These are phyloP conservation scores for Nipponacmea schrenckii DNA, from an alignment of 2,888 invertebrate species.

Conservation along the genomic window DNA sequence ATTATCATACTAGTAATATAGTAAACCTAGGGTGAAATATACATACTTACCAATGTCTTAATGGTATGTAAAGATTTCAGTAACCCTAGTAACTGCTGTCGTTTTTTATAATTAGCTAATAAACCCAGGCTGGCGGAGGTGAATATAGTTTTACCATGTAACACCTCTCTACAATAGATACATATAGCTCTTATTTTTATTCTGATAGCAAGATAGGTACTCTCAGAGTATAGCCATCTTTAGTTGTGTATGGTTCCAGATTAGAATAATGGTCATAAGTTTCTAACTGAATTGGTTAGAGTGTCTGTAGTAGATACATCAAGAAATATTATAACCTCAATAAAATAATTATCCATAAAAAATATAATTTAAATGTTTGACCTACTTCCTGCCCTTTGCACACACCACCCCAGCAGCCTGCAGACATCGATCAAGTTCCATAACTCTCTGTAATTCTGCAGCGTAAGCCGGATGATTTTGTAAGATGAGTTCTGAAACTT, in stretches of 20 bases:
- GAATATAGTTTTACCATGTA: constrained; percentile 82
- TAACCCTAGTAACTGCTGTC: constrained; percentile 84
- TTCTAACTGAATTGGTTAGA: too few relatives aligned
- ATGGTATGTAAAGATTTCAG: constrained; percentile 83
- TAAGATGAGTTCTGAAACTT: constrained; percentile 90
- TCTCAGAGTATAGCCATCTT: too few relatives aligned
- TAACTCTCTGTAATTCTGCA: constrained; percentile 79
- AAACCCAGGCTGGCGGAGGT: constrained; percentile 88
- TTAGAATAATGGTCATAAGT: too few relatives aligned
- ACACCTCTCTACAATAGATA: constrained; percentile 71
- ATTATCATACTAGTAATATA: too few relatives aligned
- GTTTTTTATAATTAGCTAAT: constrained; percentile 88
- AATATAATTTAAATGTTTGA: too few relatives aligned
- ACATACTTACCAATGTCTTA: constrained; percentile 77
- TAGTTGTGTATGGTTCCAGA: too few relatives aligned
- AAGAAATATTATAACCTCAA: too few relatives aligned
- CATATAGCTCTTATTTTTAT: too few relatives aligned
- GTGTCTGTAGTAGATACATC: too few relatives aligned
- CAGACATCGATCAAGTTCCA: constrained; percentile 66
- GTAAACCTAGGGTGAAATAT: too few relatives aligned
- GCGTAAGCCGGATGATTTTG: constrained; percentile 90
- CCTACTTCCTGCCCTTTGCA: constrained; percentile 61
- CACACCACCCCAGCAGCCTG: constrained; percentile 62
- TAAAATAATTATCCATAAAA: too few relatives aligned
- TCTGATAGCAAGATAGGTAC: too few relatives aligned